Base-by-base conservation (phyloP, 2,888 invertebrate genomes). In the Athetis lepigone region DNA sequence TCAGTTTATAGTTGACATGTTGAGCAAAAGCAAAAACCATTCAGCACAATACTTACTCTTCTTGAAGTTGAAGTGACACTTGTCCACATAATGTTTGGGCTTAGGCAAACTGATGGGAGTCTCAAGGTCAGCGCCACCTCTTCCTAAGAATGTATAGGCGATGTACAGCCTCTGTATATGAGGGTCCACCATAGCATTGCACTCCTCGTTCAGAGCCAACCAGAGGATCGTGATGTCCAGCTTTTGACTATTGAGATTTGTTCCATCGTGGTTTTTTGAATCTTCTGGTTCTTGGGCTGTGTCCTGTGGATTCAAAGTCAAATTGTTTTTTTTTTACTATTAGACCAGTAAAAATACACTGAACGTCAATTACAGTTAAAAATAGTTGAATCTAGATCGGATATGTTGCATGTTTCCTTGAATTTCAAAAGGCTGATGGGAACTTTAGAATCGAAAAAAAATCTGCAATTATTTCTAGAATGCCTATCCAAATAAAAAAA, bases 201-300 rank as follows among this genome's bases (percentile, higher is more conserved):
- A 89, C 56, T 90, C 90, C 54, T 91, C 90, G 76, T 88, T 90
- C 2, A 91, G 77, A 0, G 90, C 89, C 33, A 91, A 72, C 91
- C 91, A 91, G n/a, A 88, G 79, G 0, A 91, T 59, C 0, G 90
- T 89, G n/a, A 91, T 85, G 18, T 85, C 83, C 7, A 91, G 58
- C 37, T 60, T 75, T n/a, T 83, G 79, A 1, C 43, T 21, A 1
- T 16, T 46, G 23, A 2, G 27, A 3, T 42, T 19, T 16, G 3
- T 11, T 3, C 13, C 11, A 0, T 33, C n/a, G n/a, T 8, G 7
- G n/a, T 43, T 19, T 1, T 62, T 62, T 0, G 56, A 58, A 1
- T 11, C 13, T 2, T 19, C 13, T 9, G n/a, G 21, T 2, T 42
- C 18, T 11, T 21, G 18, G 8, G n/a, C 5, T 11, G 21, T 6